Conservation (phyloP, 2,888 invertebrate genomes). For the Phragmatobia fuliginosa region DNA sequence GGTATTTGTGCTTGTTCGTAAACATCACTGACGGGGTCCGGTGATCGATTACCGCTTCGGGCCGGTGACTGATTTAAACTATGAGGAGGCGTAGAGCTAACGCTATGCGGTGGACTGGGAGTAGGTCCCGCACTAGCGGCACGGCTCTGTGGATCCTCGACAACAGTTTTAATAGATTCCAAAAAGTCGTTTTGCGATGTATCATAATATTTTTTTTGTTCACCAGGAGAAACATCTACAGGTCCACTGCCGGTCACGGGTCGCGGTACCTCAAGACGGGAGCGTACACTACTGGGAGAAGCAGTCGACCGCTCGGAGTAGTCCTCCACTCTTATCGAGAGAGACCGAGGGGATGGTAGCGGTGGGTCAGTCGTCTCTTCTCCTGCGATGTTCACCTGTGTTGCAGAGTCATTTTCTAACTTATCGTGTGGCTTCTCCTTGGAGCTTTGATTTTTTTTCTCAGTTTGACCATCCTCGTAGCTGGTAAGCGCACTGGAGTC, state of each 20-base stretch:
- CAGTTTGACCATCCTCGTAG: conserved; percentile 44
- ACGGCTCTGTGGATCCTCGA: conserved; percentile 32
- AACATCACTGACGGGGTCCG: conserved; percentile 58
- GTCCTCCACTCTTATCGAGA: conserved; percentile 75
- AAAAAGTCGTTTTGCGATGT: conserved; percentile 28
- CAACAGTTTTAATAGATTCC: conserved; percentile 40
- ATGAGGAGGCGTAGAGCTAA: conserved; percentile 56
- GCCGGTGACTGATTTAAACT: conserved; percentile 56
- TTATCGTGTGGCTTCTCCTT: conserved; percentile 25
- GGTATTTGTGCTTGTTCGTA: conserved; percentile 51
- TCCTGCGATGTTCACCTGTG: conserved; percentile 18
- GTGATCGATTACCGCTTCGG: conserved; percentile 62
- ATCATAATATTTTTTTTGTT: conserved; percentile 1
- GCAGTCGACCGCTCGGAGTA: conserved; percentile 70
- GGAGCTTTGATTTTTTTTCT: conserved; percentile 32
- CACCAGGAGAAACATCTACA: conserved; percentile 1
- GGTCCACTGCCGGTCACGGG: conserved; percentile 16
- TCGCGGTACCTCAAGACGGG: conserved; percentile 28
- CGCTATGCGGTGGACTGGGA: conserved; percentile 55
- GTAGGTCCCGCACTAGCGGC: conserved; percentile 31
- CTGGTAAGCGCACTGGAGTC: conserved; percentile 74
- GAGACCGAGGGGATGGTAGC: conserved; percentile 65
- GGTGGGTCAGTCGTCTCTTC: conserved; percentile 24
- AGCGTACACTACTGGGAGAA: conserved; percentile 44
- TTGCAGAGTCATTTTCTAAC: conserved; percentile 10